Evolutionary conservation across 2,797 vertebrate genomes (phyloP), one percentile per base, ranked within the genome.

Genomic region (Simalia tracyae): DNA sequence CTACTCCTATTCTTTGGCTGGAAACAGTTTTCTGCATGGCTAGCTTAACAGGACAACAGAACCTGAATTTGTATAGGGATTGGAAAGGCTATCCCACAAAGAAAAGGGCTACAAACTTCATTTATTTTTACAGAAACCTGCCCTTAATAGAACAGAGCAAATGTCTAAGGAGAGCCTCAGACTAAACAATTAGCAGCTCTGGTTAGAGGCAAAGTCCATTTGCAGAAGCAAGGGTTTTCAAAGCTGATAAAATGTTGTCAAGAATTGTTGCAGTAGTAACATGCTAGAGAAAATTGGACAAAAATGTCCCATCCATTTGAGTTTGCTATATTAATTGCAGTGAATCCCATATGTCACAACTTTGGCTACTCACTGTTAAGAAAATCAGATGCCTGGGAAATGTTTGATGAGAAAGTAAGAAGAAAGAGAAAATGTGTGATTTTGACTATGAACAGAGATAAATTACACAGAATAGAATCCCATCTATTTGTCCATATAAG

Each of bases 81-180:
- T 97, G 96, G 94, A 96, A 96, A 96, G 93, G 96, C 96, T 97
- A 95, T 96, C 95, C 95, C 93, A 96, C 95, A 97, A 96, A 96
- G 95, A 95, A 96, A 97, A 97, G 96, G 97, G 96, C 97, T 97
- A 97, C 97, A 97, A 96, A 97, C 96, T 96, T 97, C 95, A 96
- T 96, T 96, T 97, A 95, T 96, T 96, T 96, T 96, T 96, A 95
- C 94, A 96, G 96, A 96, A 96, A 92, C 94, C 96, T 95, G 96
- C 95, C 96, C 95, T 96, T 96, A 95, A 96, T 93, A 96, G 96
- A 96, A 95, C 95, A 96, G 95, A 96, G 96, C 96, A 97, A 96
- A 96, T 96, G 95, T 96, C 96, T 96, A 95, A 92, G 94, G 95
- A 96, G 93, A 94, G 93, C 91, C 91, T 88, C 5, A 10, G 93